Conservation (phyloP, 2,797 vertebrate genomes). For the Silurus lanzhouensis region DNA sequence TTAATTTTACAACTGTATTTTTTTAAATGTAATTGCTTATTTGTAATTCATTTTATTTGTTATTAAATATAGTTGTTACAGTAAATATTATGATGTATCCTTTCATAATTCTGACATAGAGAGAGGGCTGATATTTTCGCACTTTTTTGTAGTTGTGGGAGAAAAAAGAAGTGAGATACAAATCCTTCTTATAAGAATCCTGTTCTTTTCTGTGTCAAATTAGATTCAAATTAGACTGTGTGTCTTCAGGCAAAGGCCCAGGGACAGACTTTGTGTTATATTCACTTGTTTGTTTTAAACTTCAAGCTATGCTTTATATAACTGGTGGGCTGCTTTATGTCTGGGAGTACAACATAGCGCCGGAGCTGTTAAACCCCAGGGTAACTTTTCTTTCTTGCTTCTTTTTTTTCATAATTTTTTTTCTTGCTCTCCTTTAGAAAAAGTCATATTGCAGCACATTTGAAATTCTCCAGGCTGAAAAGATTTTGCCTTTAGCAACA, state of each 20-base stretch:
- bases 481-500: conserved; percentile 22
- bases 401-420: background rate
- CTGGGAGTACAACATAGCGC: conserved; percentile 11
- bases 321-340: conserved; percentile 28
- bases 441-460: conserved; percentile 22
- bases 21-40: too few relatives aligned
- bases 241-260: conserved; percentile 16
- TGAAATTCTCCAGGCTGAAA: conserved; percentile 19
- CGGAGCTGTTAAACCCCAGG: conserved; percentile 21
- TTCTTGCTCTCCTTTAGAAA: conserved; percentile 7
- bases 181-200: background rate
- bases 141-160: background rate
- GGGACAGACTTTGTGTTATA: conserved; percentile 17
- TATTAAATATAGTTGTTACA: too few relatives aligned
- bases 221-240: background rate
- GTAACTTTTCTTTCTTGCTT: conserved; percentile 2
- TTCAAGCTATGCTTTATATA: conserved; percentile 40
- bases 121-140: background rate
- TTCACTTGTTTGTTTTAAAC: conserved; percentile 39
- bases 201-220: conserved; percentile 7
- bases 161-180: background rate
- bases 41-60: too few relatives aligned
- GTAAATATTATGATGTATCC: too few relatives aligned
- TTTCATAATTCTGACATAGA: too few relatives aligned
- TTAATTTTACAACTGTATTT: too few relatives aligned